Evolutionary conservation across 2,113 vertebrate species (phyloP), one percentile per base, ranked within the genome.

Genomic region (Scytalopus superciliaris): DNA sequence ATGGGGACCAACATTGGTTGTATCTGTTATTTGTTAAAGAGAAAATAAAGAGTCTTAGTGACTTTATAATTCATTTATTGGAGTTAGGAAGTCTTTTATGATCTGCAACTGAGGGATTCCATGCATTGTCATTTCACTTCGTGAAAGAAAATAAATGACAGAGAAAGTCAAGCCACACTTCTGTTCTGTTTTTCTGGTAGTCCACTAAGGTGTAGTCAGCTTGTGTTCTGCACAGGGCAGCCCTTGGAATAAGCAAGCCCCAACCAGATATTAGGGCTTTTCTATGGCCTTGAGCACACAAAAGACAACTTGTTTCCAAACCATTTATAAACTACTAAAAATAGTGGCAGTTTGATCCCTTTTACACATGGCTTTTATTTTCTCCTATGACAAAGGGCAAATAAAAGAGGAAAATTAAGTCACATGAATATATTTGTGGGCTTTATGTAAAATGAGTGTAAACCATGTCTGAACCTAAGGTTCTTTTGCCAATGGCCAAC

Each of bases 291-390:
- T 72, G 17, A 60, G 57, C 57, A 57, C n/a, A 50, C 27, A 74
- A 83, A 83, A n/a, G 44, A 56, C 63, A 92, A 37, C 33, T n/a
- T 77, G 16, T 75, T 68, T 52, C 50, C 31, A 81, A 93, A 53
- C 5, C 33, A 50, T 84, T 80, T 91, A 47, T 31, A 40, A 77
- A 70, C 9, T 2, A 1, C 60, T 85, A 90, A 94, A 94, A 93
- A 74, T 42, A 84, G 33, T 84, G 33, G 4, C 24, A 77, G 31
- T 28, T 86, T 95, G 42, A 89, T 95, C 76, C 68, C 33, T 93
- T 94, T 92, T 87, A 40, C 70, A 79, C 79, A 81, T 85, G 75
- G 22, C 23, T 88, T 92, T 92, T 89, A 30, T 82, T 82, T 92
- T 73, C 14, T 70, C 10, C 23, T 35, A 16, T 31, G 31, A 84